A percentile compares a stretch with the other conserved stretches of the same genome.
Evolutionary conservation across 1,140 invertebrate genomes (phyloP).

Genomic region (Grapholita molesta): DNA sequence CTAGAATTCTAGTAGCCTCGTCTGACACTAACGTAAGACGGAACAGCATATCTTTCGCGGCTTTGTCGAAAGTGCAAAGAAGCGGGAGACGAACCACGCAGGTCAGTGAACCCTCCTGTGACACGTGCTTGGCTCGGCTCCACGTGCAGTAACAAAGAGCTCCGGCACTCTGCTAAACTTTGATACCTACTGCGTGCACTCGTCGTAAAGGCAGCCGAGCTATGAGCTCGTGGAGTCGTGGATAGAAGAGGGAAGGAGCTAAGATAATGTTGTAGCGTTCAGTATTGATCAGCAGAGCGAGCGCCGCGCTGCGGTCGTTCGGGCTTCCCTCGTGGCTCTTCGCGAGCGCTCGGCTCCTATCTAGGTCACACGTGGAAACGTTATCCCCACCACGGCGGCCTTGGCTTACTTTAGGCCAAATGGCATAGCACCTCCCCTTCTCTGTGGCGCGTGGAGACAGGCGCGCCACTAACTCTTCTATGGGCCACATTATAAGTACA

Average conservation of each 20-base stretch:
- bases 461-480: not conserved
- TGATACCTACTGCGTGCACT: slow-evolving; percentile 21
- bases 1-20: not conserved
- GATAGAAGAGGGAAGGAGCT: slow-evolving; percentile 33
- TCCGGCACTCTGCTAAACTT: not conserved
- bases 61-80: not conserved
- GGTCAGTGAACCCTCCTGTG: slow-evolving; percentile 35
- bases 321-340: slow-evolving; percentile 43
- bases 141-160: slow-evolving; percentile 33
- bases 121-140: slow-evolving; percentile 34
- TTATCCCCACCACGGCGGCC: slow-evolving; percentile 71
- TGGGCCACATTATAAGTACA: not conserved
- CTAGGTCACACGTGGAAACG: slow-evolving; percentile 76
- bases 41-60: not conserved
- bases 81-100: slow-evolving; percentile 11
- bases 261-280: slow-evolving; percentile 41
- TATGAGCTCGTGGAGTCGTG: not conserved
- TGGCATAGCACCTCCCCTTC: slow-evolving; percentile 67
- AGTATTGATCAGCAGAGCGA: slow-evolving; percentile 59
- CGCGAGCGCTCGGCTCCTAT: slow-evolving; percentile 55
- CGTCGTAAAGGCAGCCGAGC: slow-evolving; percentile 8
- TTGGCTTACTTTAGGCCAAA: slow-evolving; percentile 72
- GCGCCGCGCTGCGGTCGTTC: slow-evolving; percentile 39
- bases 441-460: slow-evolving; percentile 35
- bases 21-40: not conserved